These are phyloP conservation scores for Sorex araneus DNA, from an alignment of 2,113 vertebrate species.

Conservation along the genomic window DNA sequence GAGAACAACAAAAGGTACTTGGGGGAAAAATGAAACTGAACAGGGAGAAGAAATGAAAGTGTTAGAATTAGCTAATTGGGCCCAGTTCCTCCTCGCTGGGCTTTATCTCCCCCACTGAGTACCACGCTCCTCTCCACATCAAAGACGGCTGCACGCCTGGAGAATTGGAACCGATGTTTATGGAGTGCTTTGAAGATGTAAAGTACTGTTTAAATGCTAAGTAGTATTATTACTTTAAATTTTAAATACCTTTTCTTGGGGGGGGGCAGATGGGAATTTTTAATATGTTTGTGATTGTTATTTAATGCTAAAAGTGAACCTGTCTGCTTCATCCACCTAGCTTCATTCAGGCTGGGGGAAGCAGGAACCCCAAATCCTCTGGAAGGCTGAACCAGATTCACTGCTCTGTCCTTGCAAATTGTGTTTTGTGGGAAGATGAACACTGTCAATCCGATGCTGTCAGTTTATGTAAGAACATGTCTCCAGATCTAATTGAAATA, in stretches of 20 bases:
- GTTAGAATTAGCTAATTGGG: slow-evolving; percentile 84
- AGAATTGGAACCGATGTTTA: slow-evolving; percentile 81
- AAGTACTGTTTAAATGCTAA: slow-evolving; percentile 82
- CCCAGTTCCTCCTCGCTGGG: slow-evolving; percentile 70
- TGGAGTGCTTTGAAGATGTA: slow-evolving; percentile 82
- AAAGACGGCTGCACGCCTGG: slow-evolving; percentile 71
- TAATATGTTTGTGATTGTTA: slow-evolving; percentile 51
- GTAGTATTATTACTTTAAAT: slow-evolving; percentile 81
- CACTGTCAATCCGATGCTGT: slow-evolving; percentile 81
- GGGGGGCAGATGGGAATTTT: slow-evolving; percentile 56
- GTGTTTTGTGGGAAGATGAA: slow-evolving; percentile 80
- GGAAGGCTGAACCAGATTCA: slow-evolving; percentile 21
- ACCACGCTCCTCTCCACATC: slow-evolving; percentile 59
- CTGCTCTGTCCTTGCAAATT: slow-evolving; percentile 68
- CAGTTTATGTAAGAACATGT: slow-evolving; percentile 84
- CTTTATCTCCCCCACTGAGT: slow-evolving; percentile 65
- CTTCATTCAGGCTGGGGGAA: background rate
- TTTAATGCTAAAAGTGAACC: background rate
- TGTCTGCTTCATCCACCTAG: background rate
- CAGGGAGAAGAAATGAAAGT: slow-evolving; percentile 71
- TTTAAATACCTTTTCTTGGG: slow-evolving; percentile 67
- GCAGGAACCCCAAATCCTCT: background rate
- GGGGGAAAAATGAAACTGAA: slow-evolving; percentile 66
- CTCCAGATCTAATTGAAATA: slow-evolving; percentile 85
- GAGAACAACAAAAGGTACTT: slow-evolving; percentile 75